A percentile compares a stretch with the other conserved stretches of the same genome.
phyloP scores from a whole-genome alignment of 1,140 invertebrate species.

The Teleogryllus occipitalis region DNA sequence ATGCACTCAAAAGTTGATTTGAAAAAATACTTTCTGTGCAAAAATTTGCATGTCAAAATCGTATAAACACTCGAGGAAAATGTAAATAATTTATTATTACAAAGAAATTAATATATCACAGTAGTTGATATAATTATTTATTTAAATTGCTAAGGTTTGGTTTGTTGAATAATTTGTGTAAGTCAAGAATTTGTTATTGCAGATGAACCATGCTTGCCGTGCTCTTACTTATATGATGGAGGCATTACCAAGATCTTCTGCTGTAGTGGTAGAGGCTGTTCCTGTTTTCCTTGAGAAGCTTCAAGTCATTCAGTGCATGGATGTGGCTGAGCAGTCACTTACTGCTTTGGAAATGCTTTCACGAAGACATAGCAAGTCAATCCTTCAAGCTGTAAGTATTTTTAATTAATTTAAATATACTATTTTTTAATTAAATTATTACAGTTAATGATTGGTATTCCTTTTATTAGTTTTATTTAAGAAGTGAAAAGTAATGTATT shows the following conservation, averaged over 20 bases:
- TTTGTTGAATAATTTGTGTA: too few species aligned
- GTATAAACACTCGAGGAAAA: too few species aligned
- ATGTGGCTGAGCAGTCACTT: slow-evolving; percentile 94
- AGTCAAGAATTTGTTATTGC: slow-evolving; percentile 17
- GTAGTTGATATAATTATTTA: too few species aligned
- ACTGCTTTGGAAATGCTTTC: slow-evolving; percentile 96
- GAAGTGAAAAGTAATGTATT: slow-evolving; percentile 28
- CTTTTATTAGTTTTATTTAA: slow-evolving; percentile 17
- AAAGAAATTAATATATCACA: too few species aligned
- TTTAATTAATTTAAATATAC: slow-evolving; percentile 11
- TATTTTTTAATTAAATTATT: slow-evolving; percentile 15
- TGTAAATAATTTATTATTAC: too few species aligned
- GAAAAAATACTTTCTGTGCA: too few species aligned
- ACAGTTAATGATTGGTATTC: slow-evolving; percentile 9
- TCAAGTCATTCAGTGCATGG: slow-evolving; percentile 97
- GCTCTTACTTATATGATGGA: slow-evolving; percentile 99
- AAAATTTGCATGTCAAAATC: too few species aligned
- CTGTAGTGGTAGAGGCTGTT: slow-evolving; percentile 93
- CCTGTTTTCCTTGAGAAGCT: slow-evolving; percentile 93
- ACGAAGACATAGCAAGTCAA: slow-evolving; percentile 90
- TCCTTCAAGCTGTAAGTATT: slow-evolving; percentile 76
- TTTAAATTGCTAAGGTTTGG: too few species aligned
- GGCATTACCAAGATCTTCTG: slow-evolving; percentile 89
- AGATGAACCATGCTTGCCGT: slow-evolving; percentile 98
- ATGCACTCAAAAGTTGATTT: too few species aligned